These are phyloP conservation scores for Hemibagrus wyckioides DNA, from an alignment of 2,113 vertebrate species.

Conservation along the genomic window DNA sequence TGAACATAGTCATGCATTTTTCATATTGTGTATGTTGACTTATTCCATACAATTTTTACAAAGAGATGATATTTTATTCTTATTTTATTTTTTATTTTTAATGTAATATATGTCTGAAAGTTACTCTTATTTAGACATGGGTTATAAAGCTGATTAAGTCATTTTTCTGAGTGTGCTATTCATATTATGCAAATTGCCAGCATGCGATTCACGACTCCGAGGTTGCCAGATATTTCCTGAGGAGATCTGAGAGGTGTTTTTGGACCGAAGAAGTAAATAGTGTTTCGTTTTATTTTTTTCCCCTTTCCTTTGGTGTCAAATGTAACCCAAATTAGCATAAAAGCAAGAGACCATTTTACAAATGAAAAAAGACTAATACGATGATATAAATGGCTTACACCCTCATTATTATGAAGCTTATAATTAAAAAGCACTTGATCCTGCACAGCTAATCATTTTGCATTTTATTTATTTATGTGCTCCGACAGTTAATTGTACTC, in stretches of 20 bases:
- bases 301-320: neutral
- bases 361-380: neutral
- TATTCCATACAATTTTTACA: neutral
- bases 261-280: neutral
- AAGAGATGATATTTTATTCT: no score
- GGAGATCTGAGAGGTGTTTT: neutral
- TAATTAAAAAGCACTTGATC: neutral
- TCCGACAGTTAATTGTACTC: neutral
- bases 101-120: neutral
- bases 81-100: no score
- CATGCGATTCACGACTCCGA: neutral
- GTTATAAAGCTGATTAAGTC: neutral
- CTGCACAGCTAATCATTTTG: neutral
- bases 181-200: neutral
- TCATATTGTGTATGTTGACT: neutral
- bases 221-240: neutral
- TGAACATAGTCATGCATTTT: neutral
- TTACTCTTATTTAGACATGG: neutral
- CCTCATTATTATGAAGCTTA: neutral
- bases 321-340: neutral
- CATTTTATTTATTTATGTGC: neutral
- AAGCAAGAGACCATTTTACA: neutral
- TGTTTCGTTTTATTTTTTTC: neutral
- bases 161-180: neutral
- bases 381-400: neutral